Evolutionary conservation across 2,113 vertebrate genomes (phyloP).

Genomic region (Leucosticte australis): DNA sequence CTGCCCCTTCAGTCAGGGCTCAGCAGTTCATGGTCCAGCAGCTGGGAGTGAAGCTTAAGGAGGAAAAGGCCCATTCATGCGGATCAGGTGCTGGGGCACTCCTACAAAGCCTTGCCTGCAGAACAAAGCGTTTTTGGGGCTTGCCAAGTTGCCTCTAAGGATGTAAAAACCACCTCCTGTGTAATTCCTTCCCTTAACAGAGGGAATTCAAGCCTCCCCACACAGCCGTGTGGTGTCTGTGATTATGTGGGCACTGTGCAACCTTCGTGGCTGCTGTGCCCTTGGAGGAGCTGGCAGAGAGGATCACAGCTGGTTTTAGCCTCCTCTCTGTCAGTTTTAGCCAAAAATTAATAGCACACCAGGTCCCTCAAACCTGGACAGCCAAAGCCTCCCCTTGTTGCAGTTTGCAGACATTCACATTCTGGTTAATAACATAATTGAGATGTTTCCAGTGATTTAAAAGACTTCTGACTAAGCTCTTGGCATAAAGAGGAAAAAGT

Average conservation of each 20-base stretch:
- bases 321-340: background rate
- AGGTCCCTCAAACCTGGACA: background rate
- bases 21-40: conserved; percentile 16
- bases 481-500: conserved; percentile 19
- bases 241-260: background rate
- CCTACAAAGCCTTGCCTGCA: background rate
- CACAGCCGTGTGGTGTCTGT: background rate
- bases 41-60: background rate
- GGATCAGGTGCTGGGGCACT: conserved; percentile 19
- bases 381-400: background rate
- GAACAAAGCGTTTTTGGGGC: conserved; percentile 1
- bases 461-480: conserved; percentile 45
- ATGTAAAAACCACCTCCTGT: background rate
- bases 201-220: background rate
- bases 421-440: conserved; percentile 40
- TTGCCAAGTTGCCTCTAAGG: conserved; percentile 11
- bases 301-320: background rate
- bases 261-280: fast-evolving
- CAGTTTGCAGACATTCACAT: background rate
- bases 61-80: conserved; percentile 14
- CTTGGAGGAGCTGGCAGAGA: background rate
- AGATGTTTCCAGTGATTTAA: conserved; percentile 45
- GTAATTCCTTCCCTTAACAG: background rate
- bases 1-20: background rate
- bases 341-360: background rate